Evolutionary conservation across 2,113 vertebrate genomes (phyloP), one percentile per base, ranked within the genome.

Genomic region (Petrocephalus microphthalmus): DNA sequence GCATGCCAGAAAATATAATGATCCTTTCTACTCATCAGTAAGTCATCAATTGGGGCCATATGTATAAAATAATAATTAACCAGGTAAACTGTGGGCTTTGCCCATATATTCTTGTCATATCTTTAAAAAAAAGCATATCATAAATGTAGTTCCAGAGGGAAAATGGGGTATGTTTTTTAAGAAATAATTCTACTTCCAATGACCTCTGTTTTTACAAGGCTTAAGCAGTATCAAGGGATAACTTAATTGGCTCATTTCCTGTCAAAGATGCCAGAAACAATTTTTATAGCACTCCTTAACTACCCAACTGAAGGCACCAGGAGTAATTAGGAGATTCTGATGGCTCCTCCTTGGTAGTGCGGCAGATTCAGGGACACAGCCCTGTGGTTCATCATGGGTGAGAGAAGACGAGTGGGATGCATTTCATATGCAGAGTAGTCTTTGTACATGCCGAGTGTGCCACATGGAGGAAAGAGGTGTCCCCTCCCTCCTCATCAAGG

Each of bases 211-310:
- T 94, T 94, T 94, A 95, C 92, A 90, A 92, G 92, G 92, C 93
- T 93, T 94, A 94, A 95, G 92, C 93, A 94, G 93, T 94, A 90
- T 91, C 91, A 90, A 92, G 94, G 93, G 94, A 94, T 91, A 91
- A 92, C 91, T 94, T 95, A 95, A 95, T 95, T 95, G 94, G 94
- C 94, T 94, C 93, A 92, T 94, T 94, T 93, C 93, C 94, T 95
- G 93, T 95, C 94, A 94, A 93, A 93, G 94, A 94, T 92, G 90
- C 92, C 83, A 89, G 91, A 93, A 93, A 93, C 91, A 91, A 92
- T 93, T 93, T 92, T 93, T 94, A 94, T 94, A 93, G 92, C 88
- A 89, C 93, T 94, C 92, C 94, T 86, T 92, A 91, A 92, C 92
- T 74, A 87, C 83, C 85, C 82, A 88, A 60, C 87, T 85, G 94